Evolutionary conservation across 1,140 invertebrate species (phyloP), one percentile per base, ranked within the genome.

Genomic region (Habropoda laboriosa): DNA sequence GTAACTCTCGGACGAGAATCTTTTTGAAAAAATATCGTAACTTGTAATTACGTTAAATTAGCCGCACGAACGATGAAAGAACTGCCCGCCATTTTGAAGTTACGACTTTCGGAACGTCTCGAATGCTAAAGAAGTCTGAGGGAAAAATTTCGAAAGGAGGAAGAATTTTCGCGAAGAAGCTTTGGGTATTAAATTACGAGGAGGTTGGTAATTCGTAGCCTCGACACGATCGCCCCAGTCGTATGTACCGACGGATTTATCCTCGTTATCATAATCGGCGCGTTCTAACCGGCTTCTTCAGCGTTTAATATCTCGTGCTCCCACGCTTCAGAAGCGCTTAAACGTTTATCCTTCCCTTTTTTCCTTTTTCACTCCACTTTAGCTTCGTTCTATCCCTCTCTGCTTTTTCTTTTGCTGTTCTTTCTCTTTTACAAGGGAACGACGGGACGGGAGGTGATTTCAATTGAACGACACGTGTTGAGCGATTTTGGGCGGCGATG

Each of bases 251-350:
- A 2, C 18, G 40, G 16, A 35, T 58, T 73, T 73, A 73, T 49
- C 70, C 70, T 61, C 42, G 55, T 73, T 61, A 73, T 73, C 40
- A 61, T 73, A 73, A 73, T 73, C 40, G 40, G 27, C 12, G 42
- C 42, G 21, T 18, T 21, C 35, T 5, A 24, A 40, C n/a, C 64
- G 21, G 35, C 12, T 32, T 7, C 13, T 24, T 10, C 3, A 35
- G 16, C n/a, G 13, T 68, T 24, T 38, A 38, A 68, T 47, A 51
- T 32, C 42, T 51, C 45, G 61, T 30, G 35, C 35, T 8, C n/a
- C 27, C 18, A 12, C 27, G 8, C 24, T 66, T 24, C 27, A 7
- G 5, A 16, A 51, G 4, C 21, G 30, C 51, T 51, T 51, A 66
- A 47, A 18, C 38, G n/a, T 35, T 45, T 66, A n/a, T 30, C 18